Conservation (phyloP, 1,140 invertebrate genomes). For the Papilio polyxenes region DNA sequence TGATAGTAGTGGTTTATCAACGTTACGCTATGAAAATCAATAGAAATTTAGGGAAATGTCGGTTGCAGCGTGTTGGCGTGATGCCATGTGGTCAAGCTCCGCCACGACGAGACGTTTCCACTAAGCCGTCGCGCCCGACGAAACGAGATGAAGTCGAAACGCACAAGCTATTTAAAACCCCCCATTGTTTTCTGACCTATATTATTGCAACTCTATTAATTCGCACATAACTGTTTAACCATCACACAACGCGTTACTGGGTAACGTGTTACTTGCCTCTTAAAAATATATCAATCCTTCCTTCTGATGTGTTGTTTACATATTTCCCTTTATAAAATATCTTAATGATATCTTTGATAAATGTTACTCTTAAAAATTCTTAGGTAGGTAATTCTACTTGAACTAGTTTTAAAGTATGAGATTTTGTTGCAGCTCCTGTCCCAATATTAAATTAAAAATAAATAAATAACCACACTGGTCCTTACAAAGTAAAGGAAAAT, state of each 20-base stretch:
- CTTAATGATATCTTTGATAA: no score
- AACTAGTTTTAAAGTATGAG: no score
- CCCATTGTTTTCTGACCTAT: slow-evolving; percentile 22
- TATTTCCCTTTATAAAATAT: no score
- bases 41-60: not conserved
- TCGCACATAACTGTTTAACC: not conserved
- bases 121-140: not conserved
- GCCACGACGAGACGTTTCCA: not conserved
- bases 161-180: slow-evolving; percentile 16
- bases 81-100: not conserved
- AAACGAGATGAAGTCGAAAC: slow-evolving; percentile 1
- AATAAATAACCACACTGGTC: not conserved
- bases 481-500: not conserved
- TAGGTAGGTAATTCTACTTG: no score
- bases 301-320: no score
- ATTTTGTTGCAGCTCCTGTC: not conserved
- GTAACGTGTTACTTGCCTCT: not conserved
- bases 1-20: no score
- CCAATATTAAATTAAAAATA: not conserved
- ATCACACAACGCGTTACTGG: not conserved
- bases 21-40: not conserved
- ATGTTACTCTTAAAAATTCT: no score
- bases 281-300: not conserved
- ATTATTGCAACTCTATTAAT: not conserved
- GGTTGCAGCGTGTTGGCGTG: not conserved